phyloP scores from a whole-genome alignment of 92 coral and sea anemone genomes.

The Epizoanthus fatuus region DNA sequence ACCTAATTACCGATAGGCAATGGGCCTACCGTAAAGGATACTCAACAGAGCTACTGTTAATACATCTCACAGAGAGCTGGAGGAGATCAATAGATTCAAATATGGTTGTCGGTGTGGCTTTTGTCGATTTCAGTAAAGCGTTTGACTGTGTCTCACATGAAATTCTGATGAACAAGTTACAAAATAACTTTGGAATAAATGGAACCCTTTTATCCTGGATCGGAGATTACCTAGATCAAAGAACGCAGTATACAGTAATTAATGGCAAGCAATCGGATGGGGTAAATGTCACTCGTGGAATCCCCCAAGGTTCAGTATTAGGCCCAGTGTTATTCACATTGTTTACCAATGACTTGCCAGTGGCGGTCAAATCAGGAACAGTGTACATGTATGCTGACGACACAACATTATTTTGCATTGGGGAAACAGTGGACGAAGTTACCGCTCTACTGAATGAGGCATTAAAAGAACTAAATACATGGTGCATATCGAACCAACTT shows the following conservation, averaged over 20 bases:
- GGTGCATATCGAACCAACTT: too few relatives aligned
- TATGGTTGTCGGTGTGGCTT: slow-evolving; percentile 7
- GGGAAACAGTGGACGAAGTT: too few relatives aligned
- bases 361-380: not conserved
- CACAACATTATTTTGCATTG: too few relatives aligned
- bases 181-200: slow-evolving; percentile 14
- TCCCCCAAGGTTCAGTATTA: not conserved
- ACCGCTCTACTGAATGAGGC: too few relatives aligned
- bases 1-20: slow-evolving; percentile 25
- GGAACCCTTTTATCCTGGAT: slow-evolving; percentile 31
- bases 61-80: slow-evolving; percentile 30
- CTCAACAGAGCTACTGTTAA: slow-evolving; percentile 22
- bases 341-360: not conserved
- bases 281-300: not conserved
- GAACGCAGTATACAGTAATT: not conserved
- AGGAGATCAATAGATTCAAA: slow-evolving; percentile 1
- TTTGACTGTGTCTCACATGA: slow-evolving; percentile 32
- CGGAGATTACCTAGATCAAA: slow-evolving; percentile 23
- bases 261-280: slow-evolving; percentile 9
- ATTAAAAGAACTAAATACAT: too few relatives aligned
- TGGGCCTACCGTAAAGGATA: slow-evolving; percentile 29
- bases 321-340: not conserved
- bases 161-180: slow-evolving; percentile 12
- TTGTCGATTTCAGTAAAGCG: slow-evolving; percentile 16
- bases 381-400: too few relatives aligned